A percentile compares a stretch with the other conserved stretches of the same genome.
Evolutionary conservation across 2,797 vertebrate species (phyloP).

Genomic region (Cottoperca gobio): DNA sequence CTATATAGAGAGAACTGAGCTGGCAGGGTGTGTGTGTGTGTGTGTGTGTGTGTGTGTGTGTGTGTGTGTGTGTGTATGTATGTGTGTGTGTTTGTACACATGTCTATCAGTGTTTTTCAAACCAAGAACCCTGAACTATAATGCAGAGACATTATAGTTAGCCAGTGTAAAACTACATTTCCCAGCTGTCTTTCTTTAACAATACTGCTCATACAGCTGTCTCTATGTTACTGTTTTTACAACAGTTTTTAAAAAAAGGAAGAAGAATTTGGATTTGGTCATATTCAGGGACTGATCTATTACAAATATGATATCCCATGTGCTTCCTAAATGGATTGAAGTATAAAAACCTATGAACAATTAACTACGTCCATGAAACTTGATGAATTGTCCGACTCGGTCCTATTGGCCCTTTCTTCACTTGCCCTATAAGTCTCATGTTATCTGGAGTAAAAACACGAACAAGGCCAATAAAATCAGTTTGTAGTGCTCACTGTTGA

Average conservation of each 20-base stretch:
- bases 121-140: conserved; percentile 20
- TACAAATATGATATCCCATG: conserved; percentile 9
- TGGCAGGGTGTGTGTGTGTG: conserved; percentile 27
- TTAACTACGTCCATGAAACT: conserved; percentile 35
- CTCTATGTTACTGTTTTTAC: background rate
- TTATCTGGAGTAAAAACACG: conserved; percentile 69
- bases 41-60: too few relatives aligned
- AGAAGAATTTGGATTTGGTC: background rate
- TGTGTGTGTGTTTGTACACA: conserved; percentile 26
- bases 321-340: conserved; percentile 18
- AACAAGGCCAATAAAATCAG: conserved; percentile 76
- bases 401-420: conserved; percentile 43
- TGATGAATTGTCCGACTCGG: conserved; percentile 13
- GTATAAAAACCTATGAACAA: conserved; percentile 18
- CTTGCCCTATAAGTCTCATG: conserved; percentile 48
- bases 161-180: conserved; percentile 39
- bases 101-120: conserved; percentile 43
- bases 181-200: conserved; percentile 41
- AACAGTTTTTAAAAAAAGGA: background rate
- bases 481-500: conserved; percentile 72
- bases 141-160: conserved; percentile 36
- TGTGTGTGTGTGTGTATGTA: background rate
- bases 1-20: conserved; percentile 71
- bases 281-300: background rate
- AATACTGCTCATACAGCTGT: conserved; percentile 17